These are phyloP conservation scores for Epizoanthus fatuus DNA, from an alignment of 92 coral and sea anemone genomes.

Conservation along the genomic window DNA sequence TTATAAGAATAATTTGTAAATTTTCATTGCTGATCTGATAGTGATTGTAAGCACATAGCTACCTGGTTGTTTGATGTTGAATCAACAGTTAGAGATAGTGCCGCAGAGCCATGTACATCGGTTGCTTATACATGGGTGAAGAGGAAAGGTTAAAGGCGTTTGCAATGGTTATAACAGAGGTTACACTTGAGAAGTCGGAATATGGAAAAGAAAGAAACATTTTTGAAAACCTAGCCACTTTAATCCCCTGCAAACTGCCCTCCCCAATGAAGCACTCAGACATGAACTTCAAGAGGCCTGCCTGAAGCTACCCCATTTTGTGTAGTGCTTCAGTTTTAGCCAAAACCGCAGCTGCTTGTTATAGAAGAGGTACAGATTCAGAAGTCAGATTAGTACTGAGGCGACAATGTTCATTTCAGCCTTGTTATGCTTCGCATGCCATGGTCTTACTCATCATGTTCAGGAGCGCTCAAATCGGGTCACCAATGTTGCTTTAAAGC, in stretches of 20 bases:
- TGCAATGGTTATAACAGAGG: not conserved
- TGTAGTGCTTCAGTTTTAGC: slow-evolving; percentile 22
- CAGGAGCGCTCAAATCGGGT: too few species aligned
- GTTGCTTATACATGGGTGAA: not conserved
- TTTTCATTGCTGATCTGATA: slow-evolving; percentile 4
- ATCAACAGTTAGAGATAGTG: slow-evolving; percentile 26
- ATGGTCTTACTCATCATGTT: too few species aligned
- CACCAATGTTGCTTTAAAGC: too few species aligned
- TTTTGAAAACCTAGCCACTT: not conserved
- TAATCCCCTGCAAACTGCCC: not conserved
- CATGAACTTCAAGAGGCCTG: slow-evolving; percentile 1
- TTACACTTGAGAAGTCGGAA: slow-evolving; percentile 5
- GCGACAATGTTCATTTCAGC: too few species aligned
- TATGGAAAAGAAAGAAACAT: not conserved
- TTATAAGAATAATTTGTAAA: not conserved
- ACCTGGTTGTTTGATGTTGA: slow-evolving; percentile 6
- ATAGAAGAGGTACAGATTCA: slow-evolving; percentile 1
- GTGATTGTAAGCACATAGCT: slow-evolving; percentile 27
- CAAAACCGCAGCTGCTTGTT: not conserved
- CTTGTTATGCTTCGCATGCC: too few species aligned
- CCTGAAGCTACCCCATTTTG: slow-evolving; percentile 2
- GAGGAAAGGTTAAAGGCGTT: slow-evolving; percentile 4
- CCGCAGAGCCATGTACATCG: not conserved
- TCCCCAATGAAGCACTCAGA: not conserved
- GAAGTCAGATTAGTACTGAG: not conserved